phyloP scores from a whole-genome alignment of 2,797 vertebrate species.

The Anomalospiza imberbis region DNA sequence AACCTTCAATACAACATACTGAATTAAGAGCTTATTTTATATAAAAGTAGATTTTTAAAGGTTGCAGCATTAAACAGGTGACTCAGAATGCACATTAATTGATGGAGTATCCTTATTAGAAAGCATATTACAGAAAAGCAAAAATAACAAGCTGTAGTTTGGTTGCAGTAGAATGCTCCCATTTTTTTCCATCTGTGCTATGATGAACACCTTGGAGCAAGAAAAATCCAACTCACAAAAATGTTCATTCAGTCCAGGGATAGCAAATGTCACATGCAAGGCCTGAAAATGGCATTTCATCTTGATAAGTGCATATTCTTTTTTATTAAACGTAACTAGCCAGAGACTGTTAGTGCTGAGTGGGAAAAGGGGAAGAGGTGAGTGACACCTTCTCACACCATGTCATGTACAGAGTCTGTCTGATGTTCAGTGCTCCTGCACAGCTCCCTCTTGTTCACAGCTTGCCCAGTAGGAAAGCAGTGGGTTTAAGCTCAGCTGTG shows the following conservation, averaged over 20 bases:
- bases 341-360: not conserved
- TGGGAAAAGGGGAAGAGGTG: not conserved
- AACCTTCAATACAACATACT: not conserved
- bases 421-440: not conserved
- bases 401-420: no score
- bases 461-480: not conserved
- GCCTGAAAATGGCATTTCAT: not conserved
- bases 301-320: not conserved
- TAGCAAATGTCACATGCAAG: not conserved
- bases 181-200: not conserved
- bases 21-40: not conserved
- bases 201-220: not conserved
- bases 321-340: not conserved
- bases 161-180: not conserved
- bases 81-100: not conserved
- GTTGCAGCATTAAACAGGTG: not conserved
- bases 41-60: not conserved
- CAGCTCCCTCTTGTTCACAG: not conserved
- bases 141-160: not conserved
- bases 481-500: not conserved
- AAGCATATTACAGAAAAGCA: not conserved
- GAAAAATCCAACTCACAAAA: not conserved
- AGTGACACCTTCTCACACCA: not conserved
- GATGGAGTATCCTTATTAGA: not conserved
- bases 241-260: not conserved